Percentiles rank a stretch among this genome's conserved stretches.
phyloP scores from a whole-genome alignment of 1,140 invertebrate species.

The Drosophila arizonae region DNA sequence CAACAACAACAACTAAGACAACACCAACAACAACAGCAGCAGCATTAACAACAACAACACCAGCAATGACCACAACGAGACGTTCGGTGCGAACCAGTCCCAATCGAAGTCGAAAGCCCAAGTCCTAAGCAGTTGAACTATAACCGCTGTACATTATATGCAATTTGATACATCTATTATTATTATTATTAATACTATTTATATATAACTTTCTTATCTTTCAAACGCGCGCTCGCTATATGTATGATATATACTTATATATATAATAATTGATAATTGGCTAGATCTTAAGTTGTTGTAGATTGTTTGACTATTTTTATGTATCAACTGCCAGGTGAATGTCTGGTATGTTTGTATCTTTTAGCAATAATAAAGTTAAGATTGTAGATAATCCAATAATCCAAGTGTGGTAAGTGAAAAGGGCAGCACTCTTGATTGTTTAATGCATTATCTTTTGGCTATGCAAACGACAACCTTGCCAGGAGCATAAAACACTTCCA shows the following conservation, averaged over 20 bases:
- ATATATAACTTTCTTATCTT: slow-evolving; percentile 41
- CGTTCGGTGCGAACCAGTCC: slow-evolving; percentile 60
- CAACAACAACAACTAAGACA: slow-evolving; percentile 24
- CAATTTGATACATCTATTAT: slow-evolving; percentile 30
- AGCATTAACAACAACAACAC: slow-evolving; percentile 10
- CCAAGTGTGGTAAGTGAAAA: slow-evolving; percentile 1
- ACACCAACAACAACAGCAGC: slow-evolving; percentile 23
- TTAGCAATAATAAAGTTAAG: slow-evolving; percentile 76
- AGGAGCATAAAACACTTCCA: slow-evolving; percentile 29
- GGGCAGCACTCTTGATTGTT: not conserved
- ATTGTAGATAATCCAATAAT: slow-evolving; percentile 42
- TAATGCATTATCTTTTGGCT: slow-evolving; percentile 1
- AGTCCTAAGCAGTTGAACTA: slow-evolving; percentile 44
- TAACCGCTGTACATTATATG: slow-evolving; percentile 40
- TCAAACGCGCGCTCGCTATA: slow-evolving; percentile 47
- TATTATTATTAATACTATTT: slow-evolving; percentile 48
- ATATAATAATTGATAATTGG: slow-evolving; percentile 40
- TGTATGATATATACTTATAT: slow-evolving; percentile 33
- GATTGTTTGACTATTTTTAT: slow-evolving; percentile 75
- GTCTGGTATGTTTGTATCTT: slow-evolving; percentile 40
- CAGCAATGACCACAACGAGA: slow-evolving; percentile 41
- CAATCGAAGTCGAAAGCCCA: slow-evolving; percentile 75
- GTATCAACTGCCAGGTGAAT: slow-evolving; percentile 44
- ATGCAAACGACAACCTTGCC: slow-evolving; percentile 41
- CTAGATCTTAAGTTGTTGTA: slow-evolving; percentile 67